A percentile compares a stretch with the other conserved stretches of the same genome.
Conservation (phyloP, 2,888 invertebrate species). For the Trachelus tabidus region DNA sequence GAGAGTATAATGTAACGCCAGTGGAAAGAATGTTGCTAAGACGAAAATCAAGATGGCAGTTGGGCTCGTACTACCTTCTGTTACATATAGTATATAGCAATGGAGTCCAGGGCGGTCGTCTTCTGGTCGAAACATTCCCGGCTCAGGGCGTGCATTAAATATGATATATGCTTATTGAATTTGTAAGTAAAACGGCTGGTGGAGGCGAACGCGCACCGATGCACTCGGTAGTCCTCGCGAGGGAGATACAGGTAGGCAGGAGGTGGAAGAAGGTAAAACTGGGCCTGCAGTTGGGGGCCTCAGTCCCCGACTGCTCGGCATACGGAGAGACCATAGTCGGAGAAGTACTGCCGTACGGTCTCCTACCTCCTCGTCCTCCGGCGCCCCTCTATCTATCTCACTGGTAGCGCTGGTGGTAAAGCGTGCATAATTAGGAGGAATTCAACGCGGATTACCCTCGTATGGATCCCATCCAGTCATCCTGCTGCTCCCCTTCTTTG, state of each 20-base stretch:
- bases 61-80: not conserved
- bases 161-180: conserved; percentile 64
- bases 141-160: conserved; percentile 58
- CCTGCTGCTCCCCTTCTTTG: conserved; percentile 56
- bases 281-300: not conserved
- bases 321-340: conserved; percentile 20
- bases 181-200: conserved; percentile 58
- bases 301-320: conserved; percentile 1
- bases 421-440: conserved; percentile 65
- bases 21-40: not conserved
- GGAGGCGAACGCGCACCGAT: conserved; percentile 15
- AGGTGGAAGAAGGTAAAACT: conserved; percentile 16
- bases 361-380: not conserved
- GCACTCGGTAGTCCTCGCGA: conserved; percentile 19
- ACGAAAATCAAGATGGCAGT: not conserved
- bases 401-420: conserved; percentile 58
- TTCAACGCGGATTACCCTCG: conserved; percentile 63
- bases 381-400: not conserved
- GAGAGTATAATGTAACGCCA: not conserved
- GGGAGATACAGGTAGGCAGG: conserved; percentile 21
- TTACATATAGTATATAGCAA: not conserved
- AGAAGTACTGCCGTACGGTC: conserved; percentile 12
- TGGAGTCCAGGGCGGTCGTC: conserved; percentile 25
- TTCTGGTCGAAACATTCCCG: conserved; percentile 40
- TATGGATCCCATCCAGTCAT: conserved; percentile 62